Percentiles rank a stretch among this genome's conserved stretches.
These are phyloP conservation scores for Schizopygopsis pylzovi DNA, from an alignment of 2,797 vertebrate genomes.

Conservation along the genomic window DNA sequence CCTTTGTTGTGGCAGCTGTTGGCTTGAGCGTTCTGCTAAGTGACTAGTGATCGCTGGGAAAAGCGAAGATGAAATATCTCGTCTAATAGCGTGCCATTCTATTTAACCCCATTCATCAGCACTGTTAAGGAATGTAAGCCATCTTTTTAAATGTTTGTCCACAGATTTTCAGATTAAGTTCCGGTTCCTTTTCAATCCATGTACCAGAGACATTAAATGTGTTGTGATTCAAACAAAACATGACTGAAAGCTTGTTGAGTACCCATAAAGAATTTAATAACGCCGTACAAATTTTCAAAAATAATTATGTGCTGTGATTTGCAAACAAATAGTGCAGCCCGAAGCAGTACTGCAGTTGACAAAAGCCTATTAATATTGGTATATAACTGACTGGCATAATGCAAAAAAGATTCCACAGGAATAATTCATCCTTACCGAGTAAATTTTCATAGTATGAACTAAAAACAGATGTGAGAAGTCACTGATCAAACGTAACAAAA, in stretches of 20 bases:
- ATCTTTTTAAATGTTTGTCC: slow-evolving; percentile 23
- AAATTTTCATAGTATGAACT: not conserved
- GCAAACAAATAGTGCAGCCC: slow-evolving; percentile 46
- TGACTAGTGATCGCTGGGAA: slow-evolving; percentile 52
- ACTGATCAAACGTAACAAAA: slow-evolving; percentile 4
- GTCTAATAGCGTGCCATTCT: slow-evolving; percentile 9
- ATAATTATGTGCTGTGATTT: slow-evolving; percentile 1
- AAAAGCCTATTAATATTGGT: slow-evolving; percentile 33
- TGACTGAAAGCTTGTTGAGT: slow-evolving; percentile 34
- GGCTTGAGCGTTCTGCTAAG: slow-evolving; percentile 38
- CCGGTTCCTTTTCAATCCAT: slow-evolving; percentile 16
- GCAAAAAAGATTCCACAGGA: slow-evolving; percentile 53
- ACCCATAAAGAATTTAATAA: slow-evolving; percentile 49
- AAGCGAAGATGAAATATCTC: slow-evolving; percentile 31
- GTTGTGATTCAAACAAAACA: slow-evolving; percentile 40
- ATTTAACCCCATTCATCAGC: slow-evolving; percentile 44
- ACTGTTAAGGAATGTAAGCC: slow-evolving; percentile 53
- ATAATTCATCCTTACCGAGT: slow-evolving; percentile 6
- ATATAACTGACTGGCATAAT: slow-evolving; percentile 28
- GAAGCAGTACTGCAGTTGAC: slow-evolving; percentile 10
- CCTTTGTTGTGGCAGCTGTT: slow-evolving; percentile 64
- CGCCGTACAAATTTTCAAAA: not conserved
- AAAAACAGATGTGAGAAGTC: slow-evolving; percentile 7
- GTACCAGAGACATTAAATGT: slow-evolving; percentile 45
- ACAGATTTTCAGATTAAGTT: slow-evolving; percentile 25